These are phyloP conservation scores for Drosophila prolongata DNA, from an alignment of 2,888 invertebrate species.

Conservation along the genomic window DNA sequence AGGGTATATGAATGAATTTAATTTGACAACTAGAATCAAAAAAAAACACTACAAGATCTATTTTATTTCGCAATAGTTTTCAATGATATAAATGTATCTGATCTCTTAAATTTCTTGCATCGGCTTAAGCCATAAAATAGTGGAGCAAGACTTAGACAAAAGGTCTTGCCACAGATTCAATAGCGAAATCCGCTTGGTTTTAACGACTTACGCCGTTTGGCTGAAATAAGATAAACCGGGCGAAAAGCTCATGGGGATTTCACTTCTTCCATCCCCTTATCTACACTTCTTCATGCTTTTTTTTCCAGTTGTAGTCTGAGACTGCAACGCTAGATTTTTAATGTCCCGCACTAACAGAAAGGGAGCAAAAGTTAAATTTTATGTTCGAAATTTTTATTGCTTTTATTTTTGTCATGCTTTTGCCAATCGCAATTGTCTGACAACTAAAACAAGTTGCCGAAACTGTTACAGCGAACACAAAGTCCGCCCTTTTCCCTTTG, in stretches of 20 bases:
- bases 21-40: no score
- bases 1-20: no score
- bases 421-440: constrained; percentile 31
- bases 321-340: constrained; percentile 56
- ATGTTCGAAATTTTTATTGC: constrained; percentile 70
- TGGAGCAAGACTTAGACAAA: background rate
- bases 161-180: constrained; percentile 10
- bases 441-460: constrained; percentile 49
- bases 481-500: background rate
- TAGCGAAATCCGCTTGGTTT: constrained; percentile 55
- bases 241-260: constrained; percentile 31
- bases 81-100: background rate
- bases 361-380: constrained; percentile 60
- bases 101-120: background rate
- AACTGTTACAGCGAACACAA: constrained; percentile 17
- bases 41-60: no score
- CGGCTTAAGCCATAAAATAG: constrained; percentile 2
- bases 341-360: constrained; percentile 59
- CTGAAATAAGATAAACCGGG: constrained; percentile 13
- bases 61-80: no score
- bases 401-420: constrained; percentile 53
- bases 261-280: background rate
- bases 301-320: background rate
- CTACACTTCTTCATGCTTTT: background rate
- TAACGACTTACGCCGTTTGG: constrained; percentile 50